phyloP scores from a whole-genome alignment of 2,888 invertebrate species.

The Embidobia sp. region DNA sequence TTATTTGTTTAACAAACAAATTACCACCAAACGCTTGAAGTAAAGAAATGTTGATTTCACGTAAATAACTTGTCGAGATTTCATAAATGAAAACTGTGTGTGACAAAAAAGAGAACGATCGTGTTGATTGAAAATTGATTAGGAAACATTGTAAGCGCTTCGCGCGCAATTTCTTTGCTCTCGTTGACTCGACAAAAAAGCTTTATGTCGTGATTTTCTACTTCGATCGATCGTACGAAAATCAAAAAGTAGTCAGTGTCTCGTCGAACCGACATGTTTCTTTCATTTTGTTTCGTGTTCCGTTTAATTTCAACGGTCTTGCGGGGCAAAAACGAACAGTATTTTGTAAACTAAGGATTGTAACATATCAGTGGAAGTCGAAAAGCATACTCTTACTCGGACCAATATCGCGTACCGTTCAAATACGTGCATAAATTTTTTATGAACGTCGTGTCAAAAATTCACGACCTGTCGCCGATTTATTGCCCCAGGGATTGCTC shows the following conservation, averaged over 20 bases:
- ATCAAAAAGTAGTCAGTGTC: neutral
- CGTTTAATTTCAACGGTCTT: no score
- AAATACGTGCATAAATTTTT: constrained; percentile 77
- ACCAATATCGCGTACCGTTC: constrained; percentile 47
- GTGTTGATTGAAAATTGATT: constrained; percentile 72
- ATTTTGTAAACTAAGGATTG: constrained; percentile 21
- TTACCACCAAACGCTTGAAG: no score
- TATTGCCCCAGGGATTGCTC: constrained; percentile 75
- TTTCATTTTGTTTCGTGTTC: no score
- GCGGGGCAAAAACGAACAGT: constrained; percentile 19
- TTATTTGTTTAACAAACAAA: constrained; percentile 15
- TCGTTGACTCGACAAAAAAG: constrained; percentile 14
- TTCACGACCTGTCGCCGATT: constrained; percentile 78
- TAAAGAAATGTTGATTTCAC: no score
- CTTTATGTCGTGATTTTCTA: constrained; percentile 60
- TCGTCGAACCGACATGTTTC: no score
- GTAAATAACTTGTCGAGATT: constrained; percentile 12
- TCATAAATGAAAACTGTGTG: constrained; percentile 2
- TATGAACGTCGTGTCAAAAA: constrained; percentile 78
- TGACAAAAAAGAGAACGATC: constrained; percentile 65
- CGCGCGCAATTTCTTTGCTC: constrained; percentile 68
- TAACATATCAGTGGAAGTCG: constrained; percentile 20
- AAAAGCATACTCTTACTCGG: constrained; percentile 34
- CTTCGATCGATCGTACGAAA: constrained; percentile 14
- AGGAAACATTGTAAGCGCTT: constrained; percentile 65